Evolutionary conservation across 2,888 invertebrate genomes (phyloP).

Genomic region (Malachius bipustulatus): DNA sequence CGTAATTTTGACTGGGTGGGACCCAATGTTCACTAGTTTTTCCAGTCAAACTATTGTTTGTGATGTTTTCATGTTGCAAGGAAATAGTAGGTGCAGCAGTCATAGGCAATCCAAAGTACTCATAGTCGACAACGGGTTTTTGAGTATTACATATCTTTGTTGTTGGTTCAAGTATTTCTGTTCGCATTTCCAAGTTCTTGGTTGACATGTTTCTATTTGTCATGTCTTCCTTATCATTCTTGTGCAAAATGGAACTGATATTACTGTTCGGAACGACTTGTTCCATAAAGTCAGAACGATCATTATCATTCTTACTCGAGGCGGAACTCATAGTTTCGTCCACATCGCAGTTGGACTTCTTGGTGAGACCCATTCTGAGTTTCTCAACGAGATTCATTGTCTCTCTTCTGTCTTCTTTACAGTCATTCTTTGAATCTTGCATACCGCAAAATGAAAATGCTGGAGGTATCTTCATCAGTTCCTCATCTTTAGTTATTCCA

Average conservation of each 20-base stretch:
- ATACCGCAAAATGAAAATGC: slow-evolving; percentile 53
- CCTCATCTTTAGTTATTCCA: slow-evolving; percentile 46
- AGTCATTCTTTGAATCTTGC: slow-evolving; percentile 60
- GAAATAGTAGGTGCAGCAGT: neutral
- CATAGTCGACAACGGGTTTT: neutral
- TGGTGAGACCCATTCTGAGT: slow-evolving; percentile 58
- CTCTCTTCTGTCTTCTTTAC: slow-evolving; percentile 72
- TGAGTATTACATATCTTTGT: slow-evolving; percentile 8
- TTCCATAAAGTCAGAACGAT: slow-evolving; percentile 28
- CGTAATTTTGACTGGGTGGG: slow-evolving; percentile 40
- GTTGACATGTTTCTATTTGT: slow-evolving; percentile 8
- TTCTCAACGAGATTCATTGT: slow-evolving; percentile 77
- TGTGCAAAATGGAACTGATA: slow-evolving; percentile 15
- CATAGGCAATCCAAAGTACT: slow-evolving; percentile 7
- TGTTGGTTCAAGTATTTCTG: slow-evolving; percentile 20
- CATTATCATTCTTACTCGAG: slow-evolving; percentile 36
- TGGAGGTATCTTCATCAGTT: slow-evolving; percentile 47
- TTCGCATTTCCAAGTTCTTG: slow-evolving; percentile 24
- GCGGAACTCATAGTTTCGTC: slow-evolving; percentile 31
- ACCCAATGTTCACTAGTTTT: slow-evolving; percentile 52
- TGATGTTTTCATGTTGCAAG: slow-evolving; percentile 27
- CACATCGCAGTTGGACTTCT: slow-evolving; percentile 43
- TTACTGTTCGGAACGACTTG: slow-evolving; percentile 29
- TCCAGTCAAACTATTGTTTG: slow-evolving; percentile 33
- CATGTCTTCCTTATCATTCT: slow-evolving; percentile 4